Evolutionary conservation across 2,797 vertebrate genomes (phyloP), one percentile per base, ranked within the genome.

Genomic region (Eutrigla gurnardus): DNA sequence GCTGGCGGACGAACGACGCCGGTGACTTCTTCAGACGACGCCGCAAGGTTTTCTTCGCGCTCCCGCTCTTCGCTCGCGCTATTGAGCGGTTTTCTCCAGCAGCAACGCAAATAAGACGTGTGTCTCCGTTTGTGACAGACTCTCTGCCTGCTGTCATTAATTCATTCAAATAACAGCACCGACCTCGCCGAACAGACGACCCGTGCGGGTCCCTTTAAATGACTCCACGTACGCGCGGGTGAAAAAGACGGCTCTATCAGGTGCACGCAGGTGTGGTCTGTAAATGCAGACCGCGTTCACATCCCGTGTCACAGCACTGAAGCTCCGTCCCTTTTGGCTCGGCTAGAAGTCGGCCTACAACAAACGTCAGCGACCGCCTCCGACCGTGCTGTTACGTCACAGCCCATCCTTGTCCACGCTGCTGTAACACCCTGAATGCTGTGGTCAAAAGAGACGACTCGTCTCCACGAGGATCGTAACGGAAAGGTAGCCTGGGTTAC

Each of bases 271-370:
- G 32, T 25, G 25, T 25, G 2, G 25, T 14, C 58, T 8, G 39
- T 25, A 32, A 62, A 47, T 12, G 62, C 40, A 18, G 42, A 68
- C 45, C 66, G 77, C 50, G 53, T 7, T 82, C 76, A 10, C 77
- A 68, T 50, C 77, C 70, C 70, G 86, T 90, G 90, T 63, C 47
- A 77, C 69, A 45, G 59, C 15, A 52, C 46, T 10, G 52, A 49
- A 78, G 71, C 54, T 62, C 89, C 92, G 85, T 93, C 91, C 78
- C 77, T 75, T 75, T 17, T 77, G 67, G 82, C 83, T 88, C 71
- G 18, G 52, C 9, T 65, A 12, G 63, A 65, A 86, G 66, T 64
- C 86, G 37, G 78, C 79, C 85, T 42, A 64, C 82, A 65, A 57
- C 47, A 75, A 47, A 86, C 92, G 80, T 86, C 93, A 85, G 65